Base-by-base conservation (phyloP, 2,113 vertebrate species). In the Corythornis vintsioides region DNA sequence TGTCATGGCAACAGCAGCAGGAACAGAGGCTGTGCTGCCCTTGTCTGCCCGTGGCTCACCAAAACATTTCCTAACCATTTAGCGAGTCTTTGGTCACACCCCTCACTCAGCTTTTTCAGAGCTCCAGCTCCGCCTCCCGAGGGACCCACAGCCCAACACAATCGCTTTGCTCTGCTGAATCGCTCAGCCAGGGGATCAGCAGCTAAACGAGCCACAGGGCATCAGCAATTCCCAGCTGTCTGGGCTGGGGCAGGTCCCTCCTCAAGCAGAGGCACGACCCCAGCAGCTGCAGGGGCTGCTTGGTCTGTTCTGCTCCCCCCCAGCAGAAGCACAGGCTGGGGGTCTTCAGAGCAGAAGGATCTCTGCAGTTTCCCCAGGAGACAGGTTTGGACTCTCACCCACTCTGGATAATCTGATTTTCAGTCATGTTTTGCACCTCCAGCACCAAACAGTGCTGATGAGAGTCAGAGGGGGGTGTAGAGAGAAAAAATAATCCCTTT, bases 161-260 rank as follows among this genome's bases (percentile, higher is more conserved):
- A 91, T 35, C 57, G 74, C 84, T 84, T 55, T 66, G 29, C 20
- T 73, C 83, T 79, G 78, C 89, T 85, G 91, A 94, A 72, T 24
- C 73, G 89, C 14, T 61, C 74, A 81, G 26, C 66, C 55, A 52
- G 52, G 77, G 70, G 81, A 79, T 92, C 94, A 95, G 86, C 92
- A 60, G 79, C 73, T 47, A 26, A 52, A n/a, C 17, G 33, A 77
- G 75, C 82, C 82, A 87, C 11, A 45, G 65, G n/a, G 71, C 91
- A 93, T 94, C 95, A 96, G 94, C 95, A 95, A 38, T 85, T 93
- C 63, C 81, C 4, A 28, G 24, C 81, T 31, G 10, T 7, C 7
- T n/a, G 82, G 35, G 86, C 60, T 24, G 0, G 0, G 26, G 48
- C 53, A 48, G 79, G 65, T 29, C 83, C 79, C 64, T 65, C 72